Conservation (phyloP, 2,113 vertebrate genomes). For the Perca flavescens region DNA sequence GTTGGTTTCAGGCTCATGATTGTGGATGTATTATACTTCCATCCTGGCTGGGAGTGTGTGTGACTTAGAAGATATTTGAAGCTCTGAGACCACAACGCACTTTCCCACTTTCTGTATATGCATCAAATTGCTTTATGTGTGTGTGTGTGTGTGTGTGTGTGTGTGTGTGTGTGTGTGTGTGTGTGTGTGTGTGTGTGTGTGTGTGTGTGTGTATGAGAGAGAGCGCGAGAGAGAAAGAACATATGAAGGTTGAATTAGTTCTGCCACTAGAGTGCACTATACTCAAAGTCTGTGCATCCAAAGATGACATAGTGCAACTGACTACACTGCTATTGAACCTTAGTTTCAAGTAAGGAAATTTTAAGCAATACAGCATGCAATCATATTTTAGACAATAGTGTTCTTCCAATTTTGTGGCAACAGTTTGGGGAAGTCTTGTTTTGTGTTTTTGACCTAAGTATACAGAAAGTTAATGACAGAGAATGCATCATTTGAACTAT, state of each 20-base stretch:
- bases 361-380: neutral
- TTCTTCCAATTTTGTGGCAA: neutral
- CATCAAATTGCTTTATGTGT: conserved; percentile 20
- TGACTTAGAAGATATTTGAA: conserved; percentile 1
- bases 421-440: neutral
- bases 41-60: neutral
- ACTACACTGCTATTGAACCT: too few relatives aligned
- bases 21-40: conserved; percentile 1
- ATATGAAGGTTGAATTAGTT: neutral
- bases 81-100: neutral
- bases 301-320: neutral
- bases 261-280: conserved; percentile 70
- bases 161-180: neutral
- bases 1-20: conserved; percentile 18
- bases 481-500: neutral
- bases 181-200: neutral
- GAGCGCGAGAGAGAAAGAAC: too few relatives aligned
- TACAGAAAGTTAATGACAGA: neutral
- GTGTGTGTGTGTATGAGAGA: neutral
- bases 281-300: conserved; percentile 39
- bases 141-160: neutral
- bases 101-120: conserved; percentile 1
- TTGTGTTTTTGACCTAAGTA: neutral
- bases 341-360: neutral
- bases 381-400: neutral